Evolutionary conservation across 2,888 invertebrate species (phyloP).

Genomic region (Reticulitermes lucifugus): DNA sequence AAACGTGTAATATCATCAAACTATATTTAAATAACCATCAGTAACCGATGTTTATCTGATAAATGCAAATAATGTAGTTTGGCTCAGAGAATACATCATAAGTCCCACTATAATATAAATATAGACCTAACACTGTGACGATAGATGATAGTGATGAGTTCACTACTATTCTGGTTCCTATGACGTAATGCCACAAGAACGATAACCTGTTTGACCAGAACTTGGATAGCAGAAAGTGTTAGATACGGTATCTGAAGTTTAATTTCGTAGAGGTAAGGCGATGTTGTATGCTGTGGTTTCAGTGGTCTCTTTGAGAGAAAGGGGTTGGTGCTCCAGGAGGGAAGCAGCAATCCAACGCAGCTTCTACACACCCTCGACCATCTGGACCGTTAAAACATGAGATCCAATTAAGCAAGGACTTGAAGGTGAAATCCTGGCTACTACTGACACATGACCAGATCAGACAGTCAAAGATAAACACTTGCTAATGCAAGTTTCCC

Average conservation of each 20-base stretch:
- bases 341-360: neutral
- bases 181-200: too few species aligned
- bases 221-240: neutral
- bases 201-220: neutral
- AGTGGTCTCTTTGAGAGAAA: neutral
- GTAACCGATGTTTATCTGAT: too few species aligned
- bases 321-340: neutral
- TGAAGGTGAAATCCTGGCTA: neutral
- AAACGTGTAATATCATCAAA: too few species aligned
- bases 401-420: constrained; percentile 15
- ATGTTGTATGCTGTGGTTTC: constrained; percentile 26
- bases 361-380: neutral
- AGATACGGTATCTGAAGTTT: neutral
- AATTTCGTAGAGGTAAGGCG: constrained; percentile 22
- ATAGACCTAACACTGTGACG: too few species aligned
- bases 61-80: too few species aligned
- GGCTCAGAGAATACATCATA: too few species aligned
- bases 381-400: constrained; percentile 24
- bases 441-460: constrained; percentile 13
- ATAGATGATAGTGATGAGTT: too few species aligned
- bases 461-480: constrained; percentile 7
- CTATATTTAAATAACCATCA: too few species aligned
- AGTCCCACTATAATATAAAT: too few species aligned
- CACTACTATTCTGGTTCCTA: too few species aligned
- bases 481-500: neutral